Base-by-base conservation (phyloP, 2,888 invertebrate genomes). In the Gymnoscelis rufifasciata region DNA sequence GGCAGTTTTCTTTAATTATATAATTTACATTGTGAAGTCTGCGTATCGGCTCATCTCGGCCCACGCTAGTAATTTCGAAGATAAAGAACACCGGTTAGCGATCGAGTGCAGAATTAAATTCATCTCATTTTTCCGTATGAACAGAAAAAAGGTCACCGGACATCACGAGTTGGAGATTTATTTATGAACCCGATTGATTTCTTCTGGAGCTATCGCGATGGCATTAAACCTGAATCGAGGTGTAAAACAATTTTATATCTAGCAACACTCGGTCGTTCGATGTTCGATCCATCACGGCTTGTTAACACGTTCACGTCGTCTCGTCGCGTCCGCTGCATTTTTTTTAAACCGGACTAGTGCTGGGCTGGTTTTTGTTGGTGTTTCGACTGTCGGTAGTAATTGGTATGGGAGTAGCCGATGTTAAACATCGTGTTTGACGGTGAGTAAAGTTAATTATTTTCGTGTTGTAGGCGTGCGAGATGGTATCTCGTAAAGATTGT, bases 331-430 rank as follows among this genome's bases (percentile, higher is more conserved):
- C n/a, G n/a, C 19, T 19, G 19, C 67, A 55, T 66, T 71, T 76
- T 44, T 69, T 66, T 57, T 11, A 64, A 70, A 73, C 76, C 74
- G 52, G 62, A 58, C 74, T 78, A 83, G 83, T 78, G 83, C 61
- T 73, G 78, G 63, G 64, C 68, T 67, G 59, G 80, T 80, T 83
- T 83, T 83, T 78, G 70, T 78, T 64, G 70, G 66, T 65, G 68
- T 70, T 75, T 77, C 77, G 81, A 80, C 74, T 76, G 79, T 77
- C 80, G 74, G 83, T 82, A 83, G 86, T 83, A 86, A 87, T 83
- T 81, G 83, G 79, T 83, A 78, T 78, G 81, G 81, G 83, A 84
- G 86, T 83, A 84, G 83, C 78, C 70, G 78, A 74, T 84, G 84
- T 86, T 77, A 75, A 76, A 87, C 87, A 84, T 76, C 73, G 73